Conservation (phyloP, 2,113 vertebrate species). For the Pitta sordida region DNA sequence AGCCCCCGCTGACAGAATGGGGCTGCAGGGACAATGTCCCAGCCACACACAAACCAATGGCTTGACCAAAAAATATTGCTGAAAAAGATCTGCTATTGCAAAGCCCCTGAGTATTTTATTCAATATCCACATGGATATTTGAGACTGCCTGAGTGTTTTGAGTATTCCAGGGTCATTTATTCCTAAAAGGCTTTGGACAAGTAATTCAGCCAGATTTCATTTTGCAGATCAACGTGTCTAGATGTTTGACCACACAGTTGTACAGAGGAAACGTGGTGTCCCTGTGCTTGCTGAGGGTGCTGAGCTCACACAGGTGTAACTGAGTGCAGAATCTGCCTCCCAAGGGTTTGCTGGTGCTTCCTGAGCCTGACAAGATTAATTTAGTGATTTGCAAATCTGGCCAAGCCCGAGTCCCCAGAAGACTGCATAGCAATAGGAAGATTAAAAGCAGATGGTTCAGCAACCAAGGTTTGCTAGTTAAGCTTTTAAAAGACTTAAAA, state of each 20-base stretch:
- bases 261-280: not conserved
- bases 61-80: not conserved
- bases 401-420: slow-evolving; percentile 67
- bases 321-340: not conserved
- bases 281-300: not conserved
- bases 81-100: not conserved
- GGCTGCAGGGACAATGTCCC: not conserved
- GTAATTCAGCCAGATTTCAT: not conserved
- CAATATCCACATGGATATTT: not conserved
- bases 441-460: slow-evolving; percentile 76
- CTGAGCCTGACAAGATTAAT: slow-evolving; percentile 78
- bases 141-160: not conserved
- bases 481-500: slow-evolving; percentile 54
- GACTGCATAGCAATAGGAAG: slow-evolving; percentile 56
- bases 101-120: not conserved
- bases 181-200: not conserved
- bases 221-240: not conserved
- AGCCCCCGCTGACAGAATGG: not conserved
- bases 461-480: slow-evolving; percentile 35
- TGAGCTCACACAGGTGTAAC: slow-evolving; percentile 49
- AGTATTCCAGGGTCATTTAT: not conserved
- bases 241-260: not conserved
- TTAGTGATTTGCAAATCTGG: slow-evolving; percentile 68
- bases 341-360: slow-evolving; percentile 43
- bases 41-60: not conserved